Conservation (phyloP, 2,113 vertebrate species). For the Tragelaphus imberbis region DNA sequence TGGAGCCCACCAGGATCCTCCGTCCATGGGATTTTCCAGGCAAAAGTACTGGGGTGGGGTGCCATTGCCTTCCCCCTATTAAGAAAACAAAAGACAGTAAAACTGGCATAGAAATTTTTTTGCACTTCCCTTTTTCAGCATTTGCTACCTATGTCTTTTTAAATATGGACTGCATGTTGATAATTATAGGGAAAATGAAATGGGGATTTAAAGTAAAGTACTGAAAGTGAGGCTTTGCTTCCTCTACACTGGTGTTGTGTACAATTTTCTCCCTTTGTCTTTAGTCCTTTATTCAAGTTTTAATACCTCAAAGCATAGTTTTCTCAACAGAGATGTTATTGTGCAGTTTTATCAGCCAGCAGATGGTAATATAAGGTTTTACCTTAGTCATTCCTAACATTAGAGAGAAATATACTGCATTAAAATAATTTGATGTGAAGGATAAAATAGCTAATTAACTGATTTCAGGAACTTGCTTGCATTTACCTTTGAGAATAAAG, state of each 20-base stretch:
- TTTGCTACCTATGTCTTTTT: background rate
- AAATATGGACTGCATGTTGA: constrained; percentile 44
- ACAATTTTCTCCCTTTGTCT: constrained; percentile 52
- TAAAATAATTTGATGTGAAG: constrained; percentile 24
- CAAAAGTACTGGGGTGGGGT: too few species aligned
- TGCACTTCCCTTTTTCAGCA: background rate
- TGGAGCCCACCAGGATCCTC: too few species aligned
- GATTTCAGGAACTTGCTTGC: constrained; percentile 7
- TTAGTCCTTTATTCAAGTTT: constrained; percentile 46
- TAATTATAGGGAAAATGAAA: constrained; percentile 64
- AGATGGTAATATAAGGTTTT: constrained; percentile 23
- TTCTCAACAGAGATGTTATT: constrained; percentile 6
- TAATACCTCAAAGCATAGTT: constrained; percentile 53
- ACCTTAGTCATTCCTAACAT: background rate
- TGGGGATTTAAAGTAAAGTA: constrained; percentile 51
- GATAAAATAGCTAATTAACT: constrained; percentile 29
- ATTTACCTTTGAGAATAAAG: constrained; percentile 32
- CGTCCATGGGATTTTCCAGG: too few species aligned
- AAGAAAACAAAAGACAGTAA: constrained; percentile 43
- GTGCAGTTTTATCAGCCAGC: constrained; percentile 35
- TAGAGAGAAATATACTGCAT: background rate
- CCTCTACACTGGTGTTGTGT: constrained; percentile 29
- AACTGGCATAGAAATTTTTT: background rate
- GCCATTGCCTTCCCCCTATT: background rate
- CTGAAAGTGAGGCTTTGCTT: constrained; percentile 49